A percentile compares a stretch with the other conserved stretches of the same genome.
Evolutionary conservation across 2,113 vertebrate genomes (phyloP).

Genomic region (Myodes glareolus): DNA sequence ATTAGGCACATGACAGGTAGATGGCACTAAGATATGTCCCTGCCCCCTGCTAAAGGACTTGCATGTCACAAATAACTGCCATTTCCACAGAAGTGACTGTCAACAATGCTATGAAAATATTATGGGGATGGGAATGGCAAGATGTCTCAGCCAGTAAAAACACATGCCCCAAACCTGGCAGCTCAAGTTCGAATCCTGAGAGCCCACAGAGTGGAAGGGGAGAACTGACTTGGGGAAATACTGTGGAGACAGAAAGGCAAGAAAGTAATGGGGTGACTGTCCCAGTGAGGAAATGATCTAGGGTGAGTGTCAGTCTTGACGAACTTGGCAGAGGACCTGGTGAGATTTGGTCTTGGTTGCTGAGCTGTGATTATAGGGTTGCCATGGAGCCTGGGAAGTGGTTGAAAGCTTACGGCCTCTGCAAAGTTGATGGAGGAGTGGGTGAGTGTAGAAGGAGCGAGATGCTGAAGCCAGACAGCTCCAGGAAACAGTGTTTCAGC

Average conservation of each 20-base stretch:
- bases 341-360: neutral
- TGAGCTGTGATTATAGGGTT: too few species aligned
- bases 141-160: neutral
- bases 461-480: neutral
- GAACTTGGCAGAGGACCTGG: neutral
- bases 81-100: neutral
- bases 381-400: fast-evolving
- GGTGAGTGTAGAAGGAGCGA: neutral
- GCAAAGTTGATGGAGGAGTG: fast-evolving
- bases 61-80: neutral
- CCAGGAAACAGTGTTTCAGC: too few species aligned
- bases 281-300: neutral
- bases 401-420: neutral
- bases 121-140: neutral
- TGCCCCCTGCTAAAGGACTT: neutral
- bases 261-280: neutral
- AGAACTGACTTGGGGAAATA: neutral
- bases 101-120: neutral
- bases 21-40: neutral
- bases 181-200: neutral
- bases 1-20: neutral
- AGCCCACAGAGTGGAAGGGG: neutral
- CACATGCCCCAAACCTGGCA: neutral
- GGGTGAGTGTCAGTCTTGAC: neutral
- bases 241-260: neutral